Evolutionary conservation across 2,797 vertebrate species (phyloP), one percentile per base, ranked within the genome.

Genomic region (Loris lydekkerianus): DNA sequence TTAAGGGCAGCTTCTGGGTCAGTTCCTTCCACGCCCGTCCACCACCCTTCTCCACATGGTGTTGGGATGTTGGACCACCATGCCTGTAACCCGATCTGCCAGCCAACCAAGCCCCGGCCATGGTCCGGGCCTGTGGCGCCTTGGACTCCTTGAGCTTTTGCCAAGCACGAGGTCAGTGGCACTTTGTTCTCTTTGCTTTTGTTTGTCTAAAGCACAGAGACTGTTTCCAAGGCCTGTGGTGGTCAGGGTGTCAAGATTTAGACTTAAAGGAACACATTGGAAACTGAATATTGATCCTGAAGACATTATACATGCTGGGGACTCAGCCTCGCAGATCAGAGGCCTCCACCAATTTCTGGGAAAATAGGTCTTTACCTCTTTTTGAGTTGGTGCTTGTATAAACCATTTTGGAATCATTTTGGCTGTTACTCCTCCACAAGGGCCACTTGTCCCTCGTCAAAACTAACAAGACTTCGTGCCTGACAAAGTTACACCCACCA

Each of bases 381-480:
- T 85, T 70, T 2, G 21, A 70, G 23, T 76, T 73, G 7, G 53
- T 2, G 31, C 65, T 56, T 43, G 9, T 40, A 60, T 7, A 37
- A 93, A 17, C 56, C 67, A 34, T 53, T 56, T 76, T 37, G 84
- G 72, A 87, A 86, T 75, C 77, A 20, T 61, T 93, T 91, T 29
- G 60, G 13, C 23, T 34, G 81, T 58, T 56, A 92, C 61, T 49
- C 37, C 49, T 87, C 70, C 25, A 6, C 46, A 37, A 69, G 88
- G 82, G 88, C 95, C 43, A 46, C 73, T 88, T 27, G 92, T 95
- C 96, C 97, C 92, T 94, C 93, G 65, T 98, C 97, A 97, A 96
- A 94, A 96, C 94, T 82, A 67, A 37, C 53, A 88, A 97, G 93
- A 92, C 4, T 18, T 94, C 63, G 88, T 89, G 61, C 82, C 90